Conservation (phyloP, 2,888 invertebrate genomes). For the Graphium colonna region DNA sequence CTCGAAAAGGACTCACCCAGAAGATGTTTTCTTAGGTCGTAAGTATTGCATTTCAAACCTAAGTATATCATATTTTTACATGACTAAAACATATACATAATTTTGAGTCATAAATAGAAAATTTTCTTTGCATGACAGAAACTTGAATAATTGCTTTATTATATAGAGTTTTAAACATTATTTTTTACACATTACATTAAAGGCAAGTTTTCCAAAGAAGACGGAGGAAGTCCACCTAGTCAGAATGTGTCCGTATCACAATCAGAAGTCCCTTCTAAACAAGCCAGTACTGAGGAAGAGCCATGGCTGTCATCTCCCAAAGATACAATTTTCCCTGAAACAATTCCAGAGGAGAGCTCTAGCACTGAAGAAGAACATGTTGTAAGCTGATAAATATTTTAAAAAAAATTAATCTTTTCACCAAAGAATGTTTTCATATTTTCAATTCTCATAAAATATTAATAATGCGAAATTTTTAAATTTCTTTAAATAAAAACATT, state of each 20-base stretch:
- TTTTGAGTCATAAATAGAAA: too few relatives aligned
- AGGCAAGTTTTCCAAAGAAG: slow-evolving; percentile 73
- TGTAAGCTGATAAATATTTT: too few relatives aligned
- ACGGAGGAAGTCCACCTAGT: slow-evolving; percentile 82
- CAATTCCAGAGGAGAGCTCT: slow-evolving; percentile 95
- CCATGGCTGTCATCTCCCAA: slow-evolving; percentile 93
- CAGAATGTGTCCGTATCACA: slow-evolving; percentile 77
- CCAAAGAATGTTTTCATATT: too few relatives aligned
- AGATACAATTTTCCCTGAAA: slow-evolving; percentile 93
- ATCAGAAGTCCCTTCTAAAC: slow-evolving; percentile 76
- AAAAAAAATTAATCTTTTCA: too few relatives aligned
- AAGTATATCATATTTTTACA: neutral
- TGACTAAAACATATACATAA: too few relatives aligned
- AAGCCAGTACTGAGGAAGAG: slow-evolving; percentile 82
- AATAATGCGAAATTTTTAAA: too few relatives aligned
- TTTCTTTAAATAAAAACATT: too few relatives aligned
- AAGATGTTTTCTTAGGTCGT: slow-evolving; percentile 90
- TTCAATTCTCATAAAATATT: too few relatives aligned
- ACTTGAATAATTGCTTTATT: too few relatives aligned
- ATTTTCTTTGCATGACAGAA: too few relatives aligned
- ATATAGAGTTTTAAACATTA: too few relatives aligned
- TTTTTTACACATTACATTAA: neutral
- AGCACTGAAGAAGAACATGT: slow-evolving; percentile 96
- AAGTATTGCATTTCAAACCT: slow-evolving; percentile 44
- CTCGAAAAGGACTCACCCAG: slow-evolving; percentile 75